Percentiles rank a stretch among this genome's conserved stretches.
Evolutionary conservation across 2,888 invertebrate species (phyloP).

Genomic region (Gortyna flavago): DNA sequence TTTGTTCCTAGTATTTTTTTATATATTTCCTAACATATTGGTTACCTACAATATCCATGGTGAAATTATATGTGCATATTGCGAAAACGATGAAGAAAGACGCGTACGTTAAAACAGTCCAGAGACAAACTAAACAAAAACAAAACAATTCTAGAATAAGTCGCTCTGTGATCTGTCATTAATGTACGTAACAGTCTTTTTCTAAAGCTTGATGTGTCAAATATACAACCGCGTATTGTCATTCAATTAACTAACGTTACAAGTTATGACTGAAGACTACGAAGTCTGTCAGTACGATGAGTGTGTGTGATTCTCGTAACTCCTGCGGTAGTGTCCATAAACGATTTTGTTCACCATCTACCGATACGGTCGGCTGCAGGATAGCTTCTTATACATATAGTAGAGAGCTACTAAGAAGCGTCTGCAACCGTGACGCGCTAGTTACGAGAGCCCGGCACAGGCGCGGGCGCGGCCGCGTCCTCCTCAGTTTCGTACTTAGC

Average conservation of each 20-base stretch:
- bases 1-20: too few species aligned
- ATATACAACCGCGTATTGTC: not conserved
- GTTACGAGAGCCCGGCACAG: conserved; percentile 3
- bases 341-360: not conserved
- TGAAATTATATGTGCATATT: not conserved
- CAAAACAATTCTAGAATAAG: too few species aligned
- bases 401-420: not conserved
- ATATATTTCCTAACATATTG: too few species aligned
- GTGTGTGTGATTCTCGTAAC: conserved; percentile 11
- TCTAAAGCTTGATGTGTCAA: not conserved
- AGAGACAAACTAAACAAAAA: not conserved
- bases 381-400: not conserved
- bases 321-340: not conserved
- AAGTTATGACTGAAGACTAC: not conserved
- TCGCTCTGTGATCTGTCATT: not conserved
- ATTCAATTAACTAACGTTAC: not conserved
- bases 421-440: not conserved
- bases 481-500: conserved; percentile 70
- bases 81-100: not conserved
- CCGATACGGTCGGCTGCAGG: not conserved
- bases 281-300: not conserved
- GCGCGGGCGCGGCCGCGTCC: conserved; percentile 48
- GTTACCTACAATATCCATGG: not conserved
- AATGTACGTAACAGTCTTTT: not conserved
- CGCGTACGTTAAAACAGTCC: too few species aligned